A percentile compares a stretch with the other conserved stretches of the same genome.
Evolutionary conservation across 92 coral and sea anemone genomes (phyloP).

Genomic region (Palythoa grandiflora): DNA sequence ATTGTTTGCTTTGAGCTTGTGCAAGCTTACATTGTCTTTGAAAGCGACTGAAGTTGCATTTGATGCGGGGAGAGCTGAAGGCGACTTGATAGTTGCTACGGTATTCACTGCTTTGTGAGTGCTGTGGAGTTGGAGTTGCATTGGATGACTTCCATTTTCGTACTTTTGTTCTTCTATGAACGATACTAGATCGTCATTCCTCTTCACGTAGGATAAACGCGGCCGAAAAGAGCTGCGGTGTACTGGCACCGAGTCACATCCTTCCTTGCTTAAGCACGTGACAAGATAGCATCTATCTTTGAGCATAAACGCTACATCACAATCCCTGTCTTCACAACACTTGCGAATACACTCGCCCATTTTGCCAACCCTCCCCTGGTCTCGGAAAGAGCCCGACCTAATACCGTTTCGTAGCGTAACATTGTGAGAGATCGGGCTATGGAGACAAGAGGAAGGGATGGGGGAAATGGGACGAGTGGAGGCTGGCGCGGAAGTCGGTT

Average conservation of each 20-base stretch:
- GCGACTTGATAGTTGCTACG: constrained; percentile 33
- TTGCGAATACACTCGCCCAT: constrained; percentile 79
- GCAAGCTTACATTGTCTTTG: neutral
- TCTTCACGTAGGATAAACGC: constrained; percentile 69
- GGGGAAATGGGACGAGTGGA: constrained; percentile 42
- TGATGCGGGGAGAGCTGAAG: constrained; percentile 73
- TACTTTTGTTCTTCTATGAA: constrained; percentile 77
- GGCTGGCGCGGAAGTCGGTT: constrained; percentile 63
- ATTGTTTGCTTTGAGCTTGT: neutral
- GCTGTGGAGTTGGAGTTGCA: constrained; percentile 38
- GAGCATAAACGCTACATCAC: constrained; percentile 92
- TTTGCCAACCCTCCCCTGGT: constrained; percentile 99
- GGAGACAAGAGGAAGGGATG: constrained; percentile 90
- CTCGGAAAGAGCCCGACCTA: constrained; percentile 99
- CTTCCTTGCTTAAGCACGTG: constrained; percentile 78
- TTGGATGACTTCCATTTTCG: neutral
- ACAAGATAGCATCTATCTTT: constrained; percentile 86
- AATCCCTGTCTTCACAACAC: constrained; percentile 82
- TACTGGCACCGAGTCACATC: constrained; percentile 79
- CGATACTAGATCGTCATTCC: constrained; percentile 76
- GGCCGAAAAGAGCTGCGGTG: constrained; percentile 76
- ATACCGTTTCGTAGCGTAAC: constrained; percentile 99
- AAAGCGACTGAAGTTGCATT: constrained; percentile 1
- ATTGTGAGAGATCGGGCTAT: constrained; percentile 99
- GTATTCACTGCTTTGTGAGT: constrained; percentile 19